Evolutionary conservation across 2,797 vertebrate genomes (phyloP).

Genomic region (Danionella dracula): DNA sequence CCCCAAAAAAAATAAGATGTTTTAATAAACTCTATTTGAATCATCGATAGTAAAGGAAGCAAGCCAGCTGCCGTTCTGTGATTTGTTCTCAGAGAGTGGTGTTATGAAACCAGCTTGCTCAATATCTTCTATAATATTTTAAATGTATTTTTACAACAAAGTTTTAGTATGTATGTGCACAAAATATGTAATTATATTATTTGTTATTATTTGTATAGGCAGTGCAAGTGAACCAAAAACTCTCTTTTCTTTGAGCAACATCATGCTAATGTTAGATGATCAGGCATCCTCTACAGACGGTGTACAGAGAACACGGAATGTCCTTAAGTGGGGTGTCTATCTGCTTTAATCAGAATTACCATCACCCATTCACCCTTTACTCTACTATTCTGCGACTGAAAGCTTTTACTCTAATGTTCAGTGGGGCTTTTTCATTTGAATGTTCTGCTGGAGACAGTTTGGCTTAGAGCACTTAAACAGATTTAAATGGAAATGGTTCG

Average conservation of each 20-base stretch:
- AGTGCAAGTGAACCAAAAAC: neutral
- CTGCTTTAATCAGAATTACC: neutral
- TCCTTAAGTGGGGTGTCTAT: neutral
- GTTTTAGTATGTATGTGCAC: neutral
- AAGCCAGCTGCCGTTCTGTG: conserved; percentile 5
- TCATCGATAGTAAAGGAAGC: neutral
- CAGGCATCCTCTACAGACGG: neutral
- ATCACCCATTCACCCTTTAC: neutral
- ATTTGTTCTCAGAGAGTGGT: neutral
- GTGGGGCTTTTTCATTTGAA: neutral
- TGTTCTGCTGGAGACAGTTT: neutral
- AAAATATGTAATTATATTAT: neutral
- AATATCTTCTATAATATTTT: neutral
- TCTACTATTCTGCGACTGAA: neutral
- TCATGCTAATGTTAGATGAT: conserved; percentile 1
- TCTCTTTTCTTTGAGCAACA: neutral
- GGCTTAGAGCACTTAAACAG: neutral
- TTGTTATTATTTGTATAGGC: neutral
- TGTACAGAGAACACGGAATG: neutral
- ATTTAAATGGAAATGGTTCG: neutral
- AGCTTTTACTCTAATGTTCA: conserved; percentile 11
- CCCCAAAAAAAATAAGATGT: conserved; percentile 2
- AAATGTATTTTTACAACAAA: neutral
- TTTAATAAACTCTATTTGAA: neutral
- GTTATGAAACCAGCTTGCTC: neutral